Percentiles rank a stretch among this genome's conserved stretches.
These are phyloP conservation scores for Varecia variegata DNA, from an alignment of 2,797 vertebrate species.

Conservation along the genomic window DNA sequence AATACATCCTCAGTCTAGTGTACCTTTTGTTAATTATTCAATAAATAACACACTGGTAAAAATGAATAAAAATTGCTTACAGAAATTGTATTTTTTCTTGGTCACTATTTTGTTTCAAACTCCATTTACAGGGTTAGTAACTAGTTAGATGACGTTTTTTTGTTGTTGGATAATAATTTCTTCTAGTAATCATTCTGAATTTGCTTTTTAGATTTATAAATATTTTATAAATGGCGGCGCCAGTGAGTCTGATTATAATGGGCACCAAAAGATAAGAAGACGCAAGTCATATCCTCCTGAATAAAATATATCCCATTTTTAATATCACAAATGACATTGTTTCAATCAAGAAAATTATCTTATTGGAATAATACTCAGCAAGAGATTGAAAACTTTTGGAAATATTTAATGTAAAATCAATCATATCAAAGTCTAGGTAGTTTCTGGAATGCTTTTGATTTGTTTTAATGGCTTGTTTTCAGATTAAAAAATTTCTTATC, in stretches of 20 bases:
- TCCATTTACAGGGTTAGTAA: background rate
- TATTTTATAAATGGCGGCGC: slow-evolving; percentile 72
- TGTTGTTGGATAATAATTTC: background rate
- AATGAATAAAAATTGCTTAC: background rate
- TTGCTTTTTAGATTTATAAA: slow-evolving; percentile 66
- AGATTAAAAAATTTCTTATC: background rate
- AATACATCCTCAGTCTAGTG: background rate
- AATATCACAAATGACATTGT: slow-evolving; percentile 49
- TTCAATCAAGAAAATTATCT: slow-evolving; percentile 56
- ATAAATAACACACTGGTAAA: background rate
- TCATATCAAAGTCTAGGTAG: background rate
- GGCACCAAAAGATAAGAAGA: slow-evolving; percentile 50
- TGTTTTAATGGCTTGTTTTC: background rate
- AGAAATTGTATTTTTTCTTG: background rate
- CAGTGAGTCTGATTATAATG: slow-evolving; percentile 75
- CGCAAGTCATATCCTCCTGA: slow-evolving; percentile 40
- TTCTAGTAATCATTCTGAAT: slow-evolving; percentile 43
- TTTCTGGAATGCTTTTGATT: background rate
- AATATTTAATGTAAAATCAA: slow-evolving; percentile 7
- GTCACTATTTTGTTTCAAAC: background rate
- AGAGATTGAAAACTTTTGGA: background rate
- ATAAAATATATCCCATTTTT: slow-evolving; percentile 60
- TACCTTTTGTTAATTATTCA: background rate
- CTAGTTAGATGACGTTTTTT: background rate
- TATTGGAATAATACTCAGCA: background rate